Evolutionary conservation across 2,113 vertebrate species (phyloP).

Genomic region (Tiliqua scincoides): DNA sequence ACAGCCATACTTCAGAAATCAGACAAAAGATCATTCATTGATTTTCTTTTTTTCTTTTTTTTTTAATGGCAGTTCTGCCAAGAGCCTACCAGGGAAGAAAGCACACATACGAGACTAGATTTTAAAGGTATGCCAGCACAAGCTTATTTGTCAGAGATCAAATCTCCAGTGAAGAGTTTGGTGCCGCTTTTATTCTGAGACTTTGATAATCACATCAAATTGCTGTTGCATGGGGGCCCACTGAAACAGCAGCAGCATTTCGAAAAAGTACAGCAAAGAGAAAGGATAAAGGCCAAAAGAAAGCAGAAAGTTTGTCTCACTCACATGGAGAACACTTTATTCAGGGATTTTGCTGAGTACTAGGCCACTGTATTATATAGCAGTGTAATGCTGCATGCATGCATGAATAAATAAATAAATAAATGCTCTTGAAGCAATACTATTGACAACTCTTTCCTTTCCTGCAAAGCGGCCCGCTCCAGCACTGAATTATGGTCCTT

Average conservation of each 20-base stretch:
- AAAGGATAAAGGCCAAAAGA: conserved; percentile 1
- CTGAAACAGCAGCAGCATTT: conserved; percentile 43
- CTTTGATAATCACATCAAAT: conserved; percentile 65
- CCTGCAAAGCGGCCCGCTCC: too few species aligned
- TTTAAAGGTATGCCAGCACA: conserved; percentile 50
- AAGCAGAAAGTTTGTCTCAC: conserved; percentile 22
- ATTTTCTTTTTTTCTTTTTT: conserved; percentile 42
- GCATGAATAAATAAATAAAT: too few species aligned
- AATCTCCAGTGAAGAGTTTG: conserved; percentile 60
- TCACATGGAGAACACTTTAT: conserved; percentile 34
- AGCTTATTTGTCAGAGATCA: conserved; percentile 66
- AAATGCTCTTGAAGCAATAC: neutral
- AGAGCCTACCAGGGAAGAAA: conserved; percentile 45
- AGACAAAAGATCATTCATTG: conserved; percentile 61
- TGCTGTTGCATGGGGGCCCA: conserved; percentile 54
- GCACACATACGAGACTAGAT: conserved; percentile 38
- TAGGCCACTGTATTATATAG: conserved; percentile 28
- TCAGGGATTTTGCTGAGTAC: conserved; percentile 11
- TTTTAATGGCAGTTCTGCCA: conserved; percentile 62
- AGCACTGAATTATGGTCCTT: too few species aligned
- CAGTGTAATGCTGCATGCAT: conserved; percentile 24
- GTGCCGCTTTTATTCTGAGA: conserved; percentile 52
- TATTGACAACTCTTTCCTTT: neutral
- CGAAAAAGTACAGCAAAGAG: conserved; percentile 44
- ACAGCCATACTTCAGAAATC: conserved; percentile 52